Percentiles rank a stretch among this genome's conserved stretches.
phyloP scores from a whole-genome alignment of 2,888 invertebrate genomes.

The Epistrophe grossulariae region DNA sequence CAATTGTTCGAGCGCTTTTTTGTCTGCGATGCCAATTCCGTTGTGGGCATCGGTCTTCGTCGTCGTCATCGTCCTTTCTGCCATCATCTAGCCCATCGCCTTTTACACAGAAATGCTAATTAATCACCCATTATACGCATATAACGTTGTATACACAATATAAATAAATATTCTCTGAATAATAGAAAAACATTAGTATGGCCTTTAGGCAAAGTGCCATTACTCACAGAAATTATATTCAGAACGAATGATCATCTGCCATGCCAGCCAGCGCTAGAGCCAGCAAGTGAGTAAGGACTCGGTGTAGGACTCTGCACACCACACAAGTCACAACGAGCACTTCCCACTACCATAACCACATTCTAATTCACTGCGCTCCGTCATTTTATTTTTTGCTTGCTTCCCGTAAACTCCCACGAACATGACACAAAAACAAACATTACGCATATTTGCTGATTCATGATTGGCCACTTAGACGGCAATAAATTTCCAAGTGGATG shows the following conservation, averaged over 20 bases:
- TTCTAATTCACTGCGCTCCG: conserved; percentile 44
- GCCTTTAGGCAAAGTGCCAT: conserved; percentile 64
- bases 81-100: conserved; percentile 5
- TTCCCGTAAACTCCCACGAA: conserved; percentile 45
- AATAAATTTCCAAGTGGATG: conserved; percentile 74
- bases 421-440: conserved; percentile 71
- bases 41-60: background rate
- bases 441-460: conserved; percentile 75
- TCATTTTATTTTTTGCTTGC: conserved; percentile 40
- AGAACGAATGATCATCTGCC: conserved; percentile 55
- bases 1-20: conserved; percentile 18
- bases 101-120: conserved; percentile 61
- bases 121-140: conserved; percentile 71
- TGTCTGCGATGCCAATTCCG: background rate
- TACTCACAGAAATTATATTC: conserved; percentile 74
- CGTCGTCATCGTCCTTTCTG: background rate
- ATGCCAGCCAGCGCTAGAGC: conserved; percentile 7
- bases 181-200: conserved; percentile 70
- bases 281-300: background rate
- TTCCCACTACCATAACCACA: conserved; percentile 45
- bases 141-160: conserved; percentile 53
- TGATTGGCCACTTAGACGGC: conserved; percentile 74
- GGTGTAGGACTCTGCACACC: background rate
- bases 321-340: background rate
- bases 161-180: conserved; percentile 64